Evolutionary conservation across 2,888 invertebrate species (phyloP).

Genomic region (Epiperipatus broadwayi): DNA sequence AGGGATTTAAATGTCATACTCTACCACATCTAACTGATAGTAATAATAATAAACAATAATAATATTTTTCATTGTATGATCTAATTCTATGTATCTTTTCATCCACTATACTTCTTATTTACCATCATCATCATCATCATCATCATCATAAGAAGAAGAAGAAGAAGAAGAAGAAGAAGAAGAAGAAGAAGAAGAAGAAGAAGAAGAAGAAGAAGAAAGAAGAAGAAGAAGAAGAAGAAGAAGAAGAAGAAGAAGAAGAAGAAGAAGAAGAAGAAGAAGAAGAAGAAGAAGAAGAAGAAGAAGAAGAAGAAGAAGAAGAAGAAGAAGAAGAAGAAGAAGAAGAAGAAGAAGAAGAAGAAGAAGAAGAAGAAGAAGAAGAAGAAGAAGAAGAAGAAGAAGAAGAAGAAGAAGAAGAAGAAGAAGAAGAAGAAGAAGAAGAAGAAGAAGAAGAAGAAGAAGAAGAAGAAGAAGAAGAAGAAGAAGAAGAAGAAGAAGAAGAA

Average conservation of each 20-base stretch:
- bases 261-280: background rate
- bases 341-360: background rate
- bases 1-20: too few relatives aligned
- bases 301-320: background rate
- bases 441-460: background rate
- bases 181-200: conserved; percentile 3
- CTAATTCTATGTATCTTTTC: too few relatives aligned
- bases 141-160: too few relatives aligned
- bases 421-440: background rate
- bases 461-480: conserved; percentile 5
- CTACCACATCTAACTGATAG: too few relatives aligned
- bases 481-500: background rate
- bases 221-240: background rate
- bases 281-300: conserved; percentile 1
- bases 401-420: conserved; percentile 1
- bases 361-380: background rate
- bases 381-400: conserved; percentile 7
- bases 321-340: background rate
- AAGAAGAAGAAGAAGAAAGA: conserved; percentile 3
- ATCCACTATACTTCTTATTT: background rate
- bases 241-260: background rate
- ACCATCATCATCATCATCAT: background rate
- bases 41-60: too few relatives aligned
- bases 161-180: conserved; percentile 3
- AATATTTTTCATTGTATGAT: too few relatives aligned